phyloP scores from a whole-genome alignment of 2,113 vertebrate species.

The Petroica traversi region DNA sequence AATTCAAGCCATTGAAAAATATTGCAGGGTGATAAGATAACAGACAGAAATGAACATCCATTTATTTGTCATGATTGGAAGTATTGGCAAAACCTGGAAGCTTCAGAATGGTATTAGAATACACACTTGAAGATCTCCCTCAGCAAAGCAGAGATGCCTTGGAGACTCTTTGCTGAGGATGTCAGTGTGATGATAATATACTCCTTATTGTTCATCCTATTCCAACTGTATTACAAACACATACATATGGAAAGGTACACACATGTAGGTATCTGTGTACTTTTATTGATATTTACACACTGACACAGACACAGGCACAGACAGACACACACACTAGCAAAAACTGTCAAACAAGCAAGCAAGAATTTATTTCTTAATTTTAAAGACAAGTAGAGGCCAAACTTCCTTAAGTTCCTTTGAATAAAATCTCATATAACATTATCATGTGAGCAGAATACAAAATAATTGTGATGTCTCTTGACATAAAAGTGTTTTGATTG shows the following conservation, averaged over 20 bases:
- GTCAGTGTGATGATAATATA: neutral
- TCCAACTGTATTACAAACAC: neutral
- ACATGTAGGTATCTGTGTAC: fast-evolving
- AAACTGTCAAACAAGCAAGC: neutral
- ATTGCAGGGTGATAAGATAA: neutral
- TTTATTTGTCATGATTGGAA: neutral
- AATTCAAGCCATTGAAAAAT: neutral
- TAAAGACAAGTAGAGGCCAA: neutral
- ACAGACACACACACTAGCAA: neutral
- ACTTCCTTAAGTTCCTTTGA: neutral
- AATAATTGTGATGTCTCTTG: neutral
- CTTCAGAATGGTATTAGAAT: neutral
- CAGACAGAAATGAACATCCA: neutral
- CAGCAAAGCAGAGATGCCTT: neutral
- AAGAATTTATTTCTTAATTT: neutral
- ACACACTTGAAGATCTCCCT: neutral
- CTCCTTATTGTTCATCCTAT: neutral
- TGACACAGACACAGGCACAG: neutral
- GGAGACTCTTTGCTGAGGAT: neutral
- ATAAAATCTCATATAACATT: neutral
- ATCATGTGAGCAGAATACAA: neutral
- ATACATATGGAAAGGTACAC: neutral
- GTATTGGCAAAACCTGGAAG: neutral
- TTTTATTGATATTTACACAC: neutral
- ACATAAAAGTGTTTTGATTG: neutral